Evolutionary conservation across 2,888 invertebrate species (phyloP).

Genomic region (Tribolium freemani): DNA sequence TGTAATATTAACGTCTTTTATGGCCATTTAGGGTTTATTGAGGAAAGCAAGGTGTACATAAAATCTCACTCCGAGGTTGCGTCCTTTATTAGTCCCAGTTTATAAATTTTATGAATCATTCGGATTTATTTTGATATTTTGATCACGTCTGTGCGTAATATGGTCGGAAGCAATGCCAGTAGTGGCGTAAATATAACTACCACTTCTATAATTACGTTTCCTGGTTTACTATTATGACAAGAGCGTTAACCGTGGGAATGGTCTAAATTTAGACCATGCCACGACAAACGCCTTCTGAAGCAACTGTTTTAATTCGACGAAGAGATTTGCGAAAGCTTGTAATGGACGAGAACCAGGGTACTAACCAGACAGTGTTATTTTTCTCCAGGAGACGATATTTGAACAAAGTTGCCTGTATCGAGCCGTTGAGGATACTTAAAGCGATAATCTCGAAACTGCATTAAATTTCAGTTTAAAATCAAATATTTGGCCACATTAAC

Average conservation of each 20-base stretch:
- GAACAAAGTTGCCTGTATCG: neutral
- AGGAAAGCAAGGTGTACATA: conserved; percentile 1
- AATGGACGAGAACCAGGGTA: conserved; percentile 12
- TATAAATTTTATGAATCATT: conserved; percentile 35
- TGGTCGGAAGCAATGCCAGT: conserved; percentile 25
- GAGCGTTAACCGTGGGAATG: conserved; percentile 38
- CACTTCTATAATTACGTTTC: conserved; percentile 26
- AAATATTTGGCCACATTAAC: conserved; percentile 12
- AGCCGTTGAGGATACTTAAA: too few relatives aligned
- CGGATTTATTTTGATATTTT: conserved; percentile 32
- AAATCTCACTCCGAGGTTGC: neutral
- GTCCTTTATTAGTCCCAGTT: conserved; percentile 3
- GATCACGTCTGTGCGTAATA: conserved; percentile 33
- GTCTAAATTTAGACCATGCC: conserved; percentile 33
- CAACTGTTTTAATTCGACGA: conserved; percentile 29
- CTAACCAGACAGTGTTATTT: neutral
- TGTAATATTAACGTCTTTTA: conserved; percentile 17
- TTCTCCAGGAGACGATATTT: conserved; percentile 5
- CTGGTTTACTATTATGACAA: conserved; percentile 21
- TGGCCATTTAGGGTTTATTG: neutral
- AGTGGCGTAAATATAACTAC: conserved; percentile 26
- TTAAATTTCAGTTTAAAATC: neutral
- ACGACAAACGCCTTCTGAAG: neutral
- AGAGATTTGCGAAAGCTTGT: conserved; percentile 14
- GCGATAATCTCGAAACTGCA: neutral